Conservation (phyloP, 37 sponge, comb jelly and placozoan genomes). For the Cliona cf. orientalis region DNA sequence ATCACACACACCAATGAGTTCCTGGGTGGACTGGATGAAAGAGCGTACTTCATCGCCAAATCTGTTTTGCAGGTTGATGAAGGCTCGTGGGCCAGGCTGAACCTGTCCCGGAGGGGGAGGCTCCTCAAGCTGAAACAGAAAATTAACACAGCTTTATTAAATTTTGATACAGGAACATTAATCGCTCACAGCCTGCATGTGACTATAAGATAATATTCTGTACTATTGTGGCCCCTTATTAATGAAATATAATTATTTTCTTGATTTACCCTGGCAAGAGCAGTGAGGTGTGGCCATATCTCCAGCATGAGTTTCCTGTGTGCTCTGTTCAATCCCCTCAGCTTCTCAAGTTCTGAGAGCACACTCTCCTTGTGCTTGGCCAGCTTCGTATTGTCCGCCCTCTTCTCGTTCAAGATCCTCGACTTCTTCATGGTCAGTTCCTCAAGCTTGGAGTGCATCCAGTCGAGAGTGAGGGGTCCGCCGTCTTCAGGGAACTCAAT, state of each 20-base stretch:
- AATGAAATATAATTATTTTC: not conserved
- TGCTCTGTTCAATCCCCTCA: conserved; percentile 60
- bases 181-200: no score
- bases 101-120: conserved; percentile 67
- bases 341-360: conserved; percentile 83
- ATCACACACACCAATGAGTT: conserved; percentile 66
- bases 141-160: not conserved
- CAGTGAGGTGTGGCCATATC: conserved; percentile 82
- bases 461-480: conserved; percentile 68
- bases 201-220: no score
- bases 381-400: conserved; percentile 55
- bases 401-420: conserved; percentile 61
- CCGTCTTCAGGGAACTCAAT: conserved; percentile 80
- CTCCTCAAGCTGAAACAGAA: conserved; percentile 63
- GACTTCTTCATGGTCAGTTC: conserved; percentile 37
- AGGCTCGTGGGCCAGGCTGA: conserved; percentile 79
- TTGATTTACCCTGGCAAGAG: conserved; percentile 64
- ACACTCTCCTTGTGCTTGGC: conserved; percentile 74
- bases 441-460: conserved; percentile 72
- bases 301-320: conserved; percentile 81
- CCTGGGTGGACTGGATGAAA: conserved; percentile 72
- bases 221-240: not conserved
- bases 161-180: not conserved
- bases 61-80: conserved; percentile 75
- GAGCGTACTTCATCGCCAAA: conserved; percentile 65